Evolutionary conservation across 1,140 invertebrate genomes (phyloP), one percentile per base, ranked within the genome.

Genomic region (Heliconius himera): DNA sequence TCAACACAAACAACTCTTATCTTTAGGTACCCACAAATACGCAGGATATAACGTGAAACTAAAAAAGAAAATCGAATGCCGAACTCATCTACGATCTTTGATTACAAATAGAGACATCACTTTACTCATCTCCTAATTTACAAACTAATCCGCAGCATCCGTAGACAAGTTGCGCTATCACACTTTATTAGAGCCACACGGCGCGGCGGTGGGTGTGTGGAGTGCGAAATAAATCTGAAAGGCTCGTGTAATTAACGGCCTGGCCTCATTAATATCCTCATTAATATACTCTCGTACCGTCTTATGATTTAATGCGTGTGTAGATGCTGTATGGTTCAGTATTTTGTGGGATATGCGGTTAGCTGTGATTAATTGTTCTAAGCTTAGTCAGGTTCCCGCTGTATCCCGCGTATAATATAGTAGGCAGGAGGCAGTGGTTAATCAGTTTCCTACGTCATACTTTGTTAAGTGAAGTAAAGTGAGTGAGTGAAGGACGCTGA

Each of bases 191-290:
- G 60, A 66, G 60, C 11, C 22, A 26, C 11, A 9, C 60, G 60
- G 49, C 18, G 49, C n/a, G n/a, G n/a, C n/a, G 16, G 18, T 20
- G 20, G 60, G 60, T 66, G 26, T 66, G 60, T 66, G 60, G 60
- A 66, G 60, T 66, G 60, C 60, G 13, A 66, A 66, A 66, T 66
- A 66, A 66, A 66, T 66, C 60, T 66, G 60, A 66, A 66, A 66
- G 60, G 26, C 60, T 66, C 22, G 22, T 60, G 79, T 87, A 85
- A 86, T 86, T 85, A 87, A 83, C 83, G 84, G 83, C 81, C 84
- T 79, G 80, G 79, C 81, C 84, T 87, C 84, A 86, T 87, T 87
- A 87, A 86, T 87, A 85, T 77, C 72, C 80, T 80, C 79, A 60
- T 76, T 76, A 76, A 76, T 76, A 76, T 46, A 60, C 74, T 70